Evolutionary conservation across 92 coral and sea anemone genomes (phyloP).

Genomic region (Zoanthus sansibaricus): DNA sequence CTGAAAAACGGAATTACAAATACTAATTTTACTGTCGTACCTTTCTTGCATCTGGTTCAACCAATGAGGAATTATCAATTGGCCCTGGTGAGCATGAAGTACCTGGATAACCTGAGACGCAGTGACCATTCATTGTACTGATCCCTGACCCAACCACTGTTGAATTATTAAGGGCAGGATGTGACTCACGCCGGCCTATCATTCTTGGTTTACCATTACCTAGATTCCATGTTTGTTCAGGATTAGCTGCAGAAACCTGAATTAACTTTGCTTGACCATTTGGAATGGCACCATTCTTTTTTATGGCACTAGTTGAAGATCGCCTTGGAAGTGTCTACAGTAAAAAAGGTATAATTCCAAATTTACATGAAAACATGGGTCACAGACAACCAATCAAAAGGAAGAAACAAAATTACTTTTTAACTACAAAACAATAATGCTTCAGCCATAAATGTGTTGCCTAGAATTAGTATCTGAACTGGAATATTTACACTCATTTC

Average conservation of each 20-base stretch:
- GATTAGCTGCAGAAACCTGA: conserved; percentile 55
- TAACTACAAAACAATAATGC: no score
- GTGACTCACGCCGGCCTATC: conserved; percentile 83
- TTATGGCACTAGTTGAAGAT: conserved; percentile 89
- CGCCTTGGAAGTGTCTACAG: conserved; percentile 70
- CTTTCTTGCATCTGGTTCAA: conserved; percentile 91
- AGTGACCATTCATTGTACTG: conserved; percentile 76
- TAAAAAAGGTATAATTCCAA: neutral
- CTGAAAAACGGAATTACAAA: no score
- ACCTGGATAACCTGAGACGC: conserved; percentile 50
- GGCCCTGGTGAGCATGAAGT: conserved; percentile 74
- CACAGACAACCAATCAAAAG: neutral
- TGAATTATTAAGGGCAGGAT: conserved; percentile 64
- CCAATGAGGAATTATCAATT: conserved; percentile 83
- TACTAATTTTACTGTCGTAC: conserved; percentile 27
- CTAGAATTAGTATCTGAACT: no score
- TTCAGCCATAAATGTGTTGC: no score
- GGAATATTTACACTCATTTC: no score
- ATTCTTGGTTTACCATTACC: conserved; percentile 68
- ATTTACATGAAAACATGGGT: neutral
- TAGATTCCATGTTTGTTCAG: conserved; percentile 82
- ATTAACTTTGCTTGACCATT: conserved; percentile 70
- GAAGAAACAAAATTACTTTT: neutral
- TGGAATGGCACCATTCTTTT: conserved; percentile 83
- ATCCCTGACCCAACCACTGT: conserved; percentile 70